Evolutionary conservation across 2,888 invertebrate species (phyloP), one percentile per base, ranked within the genome.

Genomic region (Candidula unifasciata): DNA sequence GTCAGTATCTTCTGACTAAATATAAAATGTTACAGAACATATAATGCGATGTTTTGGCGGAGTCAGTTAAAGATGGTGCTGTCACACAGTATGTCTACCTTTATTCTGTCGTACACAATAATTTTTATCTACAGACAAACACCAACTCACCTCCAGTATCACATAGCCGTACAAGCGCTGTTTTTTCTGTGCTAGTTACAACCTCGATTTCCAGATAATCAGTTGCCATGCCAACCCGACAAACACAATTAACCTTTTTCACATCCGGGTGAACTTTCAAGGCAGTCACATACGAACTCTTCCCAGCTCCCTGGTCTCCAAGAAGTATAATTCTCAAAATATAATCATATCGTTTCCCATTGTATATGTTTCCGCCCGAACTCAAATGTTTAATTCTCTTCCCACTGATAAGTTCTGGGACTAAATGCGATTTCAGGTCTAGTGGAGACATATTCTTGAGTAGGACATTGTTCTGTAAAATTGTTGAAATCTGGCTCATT

Each of bases 241-340:
- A 80, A 76, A 30, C 54, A 37, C 80, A 74, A 16, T 80, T 33
- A 0, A 80, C 33, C 27, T 84, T 84, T 52, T 44, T 76, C 2
- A 80, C 80, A n/a, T 84, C 84, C 1, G 84, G 84, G 30, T 84
- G 79, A 33, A 79, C 35, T 18, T 69, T 68, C 44, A 87, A 80
- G n/a, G 87, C 85, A 35, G 68, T 82, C 71, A 84, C 68, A 76
- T 84, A 54, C 24, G 84, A 79, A n/a, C 73, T 82, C 71, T 87
- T 87, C 52, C 87, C 87, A 60, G 85, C 85, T 13, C 87, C 87
- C 76, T 84, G 85, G 80, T 87, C 85, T 24, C 87, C 87, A 5
- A 87, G 84, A 24, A 87, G 37, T 79, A 87, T 87, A 73, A 87
- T 71, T 74, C 83, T 87, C 54, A 85, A 73, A 24, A 80, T 80